Percentiles rank a stretch among this genome's conserved stretches.
phyloP scores from a whole-genome alignment of 2,888 invertebrate species.

The Synergus gifuensis region DNA sequence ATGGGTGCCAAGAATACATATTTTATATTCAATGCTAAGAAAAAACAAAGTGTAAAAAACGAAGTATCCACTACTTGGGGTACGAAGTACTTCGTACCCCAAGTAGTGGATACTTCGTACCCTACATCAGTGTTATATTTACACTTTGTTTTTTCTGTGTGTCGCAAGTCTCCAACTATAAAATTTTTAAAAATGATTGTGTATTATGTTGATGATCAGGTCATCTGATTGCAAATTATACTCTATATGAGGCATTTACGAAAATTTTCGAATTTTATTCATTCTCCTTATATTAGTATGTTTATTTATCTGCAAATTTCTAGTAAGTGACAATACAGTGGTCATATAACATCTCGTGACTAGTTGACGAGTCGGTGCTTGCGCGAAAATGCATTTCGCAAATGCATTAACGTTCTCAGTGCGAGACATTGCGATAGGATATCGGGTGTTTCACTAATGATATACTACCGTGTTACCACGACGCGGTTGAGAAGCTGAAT shows the following conservation, averaged over 20 bases:
- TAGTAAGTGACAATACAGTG: background rate
- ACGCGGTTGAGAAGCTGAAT: conserved; percentile 49
- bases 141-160: no score
- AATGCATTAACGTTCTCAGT: conserved; percentile 42
- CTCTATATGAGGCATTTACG: no score
- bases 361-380: conserved; percentile 6
- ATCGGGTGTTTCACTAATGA: conserved; percentile 50
- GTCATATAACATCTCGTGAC: background rate
- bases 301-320: background rate
- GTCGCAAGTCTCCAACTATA: background rate
- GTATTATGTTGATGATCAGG: background rate
- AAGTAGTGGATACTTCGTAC: no score
- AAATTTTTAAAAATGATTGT: background rate
- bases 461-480: conserved; percentile 47
- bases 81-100: no score
- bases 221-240: no score
- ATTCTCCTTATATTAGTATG: background rate
- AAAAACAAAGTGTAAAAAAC: no score
- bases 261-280: no score
- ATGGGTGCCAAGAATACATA: background rate
- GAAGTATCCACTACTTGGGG: no score
- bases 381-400: conserved; percentile 7
- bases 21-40: background rate
- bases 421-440: conserved; percentile 46
- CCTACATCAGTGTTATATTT: no score